phyloP scores from a whole-genome alignment of 2,113 vertebrate genomes.

The Strigops habroptila region DNA sequence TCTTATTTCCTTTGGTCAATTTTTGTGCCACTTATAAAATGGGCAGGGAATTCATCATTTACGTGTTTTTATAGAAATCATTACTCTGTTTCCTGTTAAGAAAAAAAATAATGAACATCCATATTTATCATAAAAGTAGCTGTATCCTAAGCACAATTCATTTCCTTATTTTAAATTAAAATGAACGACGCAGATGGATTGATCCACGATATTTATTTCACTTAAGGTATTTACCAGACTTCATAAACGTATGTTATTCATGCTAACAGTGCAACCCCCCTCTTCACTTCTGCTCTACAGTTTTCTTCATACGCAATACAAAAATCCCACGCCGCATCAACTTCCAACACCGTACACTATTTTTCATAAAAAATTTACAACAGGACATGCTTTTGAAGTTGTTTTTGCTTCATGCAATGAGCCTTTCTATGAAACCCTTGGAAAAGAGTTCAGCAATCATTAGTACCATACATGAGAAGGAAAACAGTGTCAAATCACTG shows the following conservation, averaged over 20 bases:
- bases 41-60: neutral
- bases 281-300: neutral
- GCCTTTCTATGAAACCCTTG: neutral
- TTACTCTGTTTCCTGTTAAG: neutral
- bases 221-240: neutral
- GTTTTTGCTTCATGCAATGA: neutral
- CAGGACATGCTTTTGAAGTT: neutral
- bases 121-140: neutral
- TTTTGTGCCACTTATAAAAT: neutral
- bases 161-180: neutral
- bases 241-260: neutral
- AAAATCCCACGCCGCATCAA: neutral
- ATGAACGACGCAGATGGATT: neutral
- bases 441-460: neutral
- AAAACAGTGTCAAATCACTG: neutral
- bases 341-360: neutral
- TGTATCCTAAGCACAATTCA: neutral
- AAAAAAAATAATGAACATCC: neutral
- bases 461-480: neutral
- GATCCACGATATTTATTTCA: neutral
- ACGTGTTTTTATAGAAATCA: neutral
- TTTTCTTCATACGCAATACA: neutral
- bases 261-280: neutral
- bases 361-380: neutral
- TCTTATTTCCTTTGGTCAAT: neutral